Evolutionary conservation across 2,888 invertebrate genomes (phyloP), one percentile per base, ranked within the genome.

Genomic region (Meteorus cinctellus): DNA sequence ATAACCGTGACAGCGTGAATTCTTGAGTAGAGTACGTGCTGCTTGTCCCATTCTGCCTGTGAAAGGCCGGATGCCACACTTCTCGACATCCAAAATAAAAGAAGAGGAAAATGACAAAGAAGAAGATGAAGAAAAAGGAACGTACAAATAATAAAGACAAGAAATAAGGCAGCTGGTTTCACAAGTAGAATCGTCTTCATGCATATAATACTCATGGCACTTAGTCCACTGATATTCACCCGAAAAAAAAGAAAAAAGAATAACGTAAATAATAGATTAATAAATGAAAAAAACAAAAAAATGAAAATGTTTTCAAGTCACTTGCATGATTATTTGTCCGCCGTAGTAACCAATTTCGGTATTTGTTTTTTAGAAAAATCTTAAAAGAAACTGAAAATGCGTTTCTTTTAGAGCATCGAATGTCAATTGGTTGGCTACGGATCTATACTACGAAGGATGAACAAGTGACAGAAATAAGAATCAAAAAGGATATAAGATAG

Each of bases 1-100:
- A 75, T 77, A 77, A 55, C 77, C 78, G 72, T 77, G 77, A 80
- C 79, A 78, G 73, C 73, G 77, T 63, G 72, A 79, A 76, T 78
- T 79, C 72, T 74, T 74, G 51, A 71, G 78, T 65, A 68, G 41
- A 41, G 73, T 72, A 77, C 75, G 79, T 77, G 77, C 73, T 59
- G 65, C 77, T 73, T 27, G 24, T 36, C 45, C 48, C 70, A 67
- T 69, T 69, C 72, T 67, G 62, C 62, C 55, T 36, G 67, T 72
- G 59, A 63, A 71, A 62, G 24, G 67, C 24, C 51, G 8, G 41
- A 76, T 45, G 68, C 71, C 67, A 67, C 70, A 55, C 36, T 68
- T 60, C 48, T 36, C 8, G 12, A 36, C 45, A 31, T 45, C 24
- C 19, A 34, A 72, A 36, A 76, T 48, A 60, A 41, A n/a, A 66